phyloP scores from a whole-genome alignment of 1,140 invertebrate genomes.

The Tigriopus japonicus region DNA sequence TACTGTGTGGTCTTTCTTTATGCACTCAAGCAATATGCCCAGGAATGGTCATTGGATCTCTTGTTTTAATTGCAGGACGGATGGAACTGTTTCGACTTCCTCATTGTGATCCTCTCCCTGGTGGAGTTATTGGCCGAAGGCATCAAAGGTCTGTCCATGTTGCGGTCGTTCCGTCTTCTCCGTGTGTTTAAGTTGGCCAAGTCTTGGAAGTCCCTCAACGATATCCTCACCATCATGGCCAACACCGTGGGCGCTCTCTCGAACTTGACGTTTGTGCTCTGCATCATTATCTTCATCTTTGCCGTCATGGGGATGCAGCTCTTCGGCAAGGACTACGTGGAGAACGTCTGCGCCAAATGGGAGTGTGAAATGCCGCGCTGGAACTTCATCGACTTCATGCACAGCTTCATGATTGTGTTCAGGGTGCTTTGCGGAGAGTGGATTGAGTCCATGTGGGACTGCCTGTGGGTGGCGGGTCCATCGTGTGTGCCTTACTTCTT shows the following conservation, averaged over 20 bases:
- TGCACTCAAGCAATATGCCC: no score
- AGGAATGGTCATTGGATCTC: no score
- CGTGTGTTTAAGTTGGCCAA: constrained; percentile 97
- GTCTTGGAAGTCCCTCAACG: constrained; percentile 92
- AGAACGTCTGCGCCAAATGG: constrained; percentile 30
- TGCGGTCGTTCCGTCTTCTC: constrained; percentile 92
- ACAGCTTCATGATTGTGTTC: constrained; percentile 92
- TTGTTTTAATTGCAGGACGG: constrained; percentile 52
- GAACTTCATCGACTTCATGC: constrained; percentile 97
- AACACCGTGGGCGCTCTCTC: constrained; percentile 89
- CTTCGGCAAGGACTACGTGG: constrained; percentile 74
- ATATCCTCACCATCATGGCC: constrained; percentile 93
- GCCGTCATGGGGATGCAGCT: constrained; percentile 95
- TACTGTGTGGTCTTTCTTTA: no score
- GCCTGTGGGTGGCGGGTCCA: constrained; percentile 73
- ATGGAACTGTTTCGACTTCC: constrained; percentile 96
- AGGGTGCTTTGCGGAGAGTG: constrained; percentile 93
- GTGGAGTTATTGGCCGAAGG: constrained; percentile 77
- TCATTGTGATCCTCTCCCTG: constrained; percentile 84
- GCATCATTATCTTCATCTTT: constrained; percentile 96
- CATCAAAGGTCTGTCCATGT: constrained; percentile 80
- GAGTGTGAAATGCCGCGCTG: constrained; percentile 51
- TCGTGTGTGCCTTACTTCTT: constrained; percentile 92
- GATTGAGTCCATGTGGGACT: constrained; percentile 98
- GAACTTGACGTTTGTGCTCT: constrained; percentile 88